These are phyloP conservation scores for Trachurus trachurus DNA, from an alignment of 2,797 vertebrate genomes.

Conservation along the genomic window DNA sequence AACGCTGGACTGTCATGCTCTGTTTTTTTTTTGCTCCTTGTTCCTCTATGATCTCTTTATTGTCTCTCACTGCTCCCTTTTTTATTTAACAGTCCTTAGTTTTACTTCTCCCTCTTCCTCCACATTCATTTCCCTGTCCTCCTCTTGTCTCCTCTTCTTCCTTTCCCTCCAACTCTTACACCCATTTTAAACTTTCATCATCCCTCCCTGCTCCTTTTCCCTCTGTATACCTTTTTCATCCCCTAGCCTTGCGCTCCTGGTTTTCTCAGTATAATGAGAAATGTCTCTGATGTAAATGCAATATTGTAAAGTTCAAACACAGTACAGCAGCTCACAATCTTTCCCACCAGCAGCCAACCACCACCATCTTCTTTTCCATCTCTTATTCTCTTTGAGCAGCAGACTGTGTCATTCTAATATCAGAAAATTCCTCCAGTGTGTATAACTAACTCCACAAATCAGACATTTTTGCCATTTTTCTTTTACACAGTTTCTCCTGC, in stretches of 20 bases:
- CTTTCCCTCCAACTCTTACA: conserved; percentile 6
- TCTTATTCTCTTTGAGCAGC: neutral
- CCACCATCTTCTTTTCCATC: neutral
- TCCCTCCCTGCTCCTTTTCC: conserved; percentile 2
- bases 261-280: conserved; percentile 28
- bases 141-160: conserved; percentile 1
- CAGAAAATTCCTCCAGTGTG: neutral
- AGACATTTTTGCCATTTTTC: neutral
- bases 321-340: conserved; percentile 5
- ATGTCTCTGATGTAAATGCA: conserved; percentile 30
- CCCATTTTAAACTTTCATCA: conserved; percentile 36
- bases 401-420: neutral
- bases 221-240: conserved; percentile 11
- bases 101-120: conserved; percentile 14
- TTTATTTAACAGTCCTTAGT: conserved; percentile 27
- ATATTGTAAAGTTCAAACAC: conserved; percentile 37
- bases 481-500: neutral
- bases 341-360: neutral
- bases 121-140: conserved; percentile 14
- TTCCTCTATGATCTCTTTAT: conserved; percentile 42
- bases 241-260: conserved; percentile 6
- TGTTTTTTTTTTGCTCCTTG: conserved; percentile 16
- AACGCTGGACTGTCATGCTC: conserved; percentile 40
- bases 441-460: neutral
- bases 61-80: conserved; percentile 16